These are phyloP conservation scores for Indri indri DNA, from an alignment of 2,113 vertebrate genomes.

Conservation along the genomic window DNA sequence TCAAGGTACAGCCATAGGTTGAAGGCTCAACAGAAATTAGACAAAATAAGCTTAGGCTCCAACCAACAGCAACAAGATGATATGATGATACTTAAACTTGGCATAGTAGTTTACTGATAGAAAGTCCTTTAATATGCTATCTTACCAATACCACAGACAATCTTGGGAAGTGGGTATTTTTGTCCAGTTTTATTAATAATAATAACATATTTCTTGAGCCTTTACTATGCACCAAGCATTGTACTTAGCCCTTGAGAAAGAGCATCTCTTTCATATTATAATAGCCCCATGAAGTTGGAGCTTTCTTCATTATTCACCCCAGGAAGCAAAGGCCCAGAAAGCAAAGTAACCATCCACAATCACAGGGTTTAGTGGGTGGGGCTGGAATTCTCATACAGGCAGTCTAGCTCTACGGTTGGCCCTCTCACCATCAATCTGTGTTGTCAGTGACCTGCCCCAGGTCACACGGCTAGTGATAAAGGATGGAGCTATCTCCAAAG, in stretches of 20 bases:
- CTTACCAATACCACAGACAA: neutral
- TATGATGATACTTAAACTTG: neutral
- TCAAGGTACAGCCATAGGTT: neutral
- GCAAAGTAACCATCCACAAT: neutral
- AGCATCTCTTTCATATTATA: neutral
- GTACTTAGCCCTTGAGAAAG: neutral
- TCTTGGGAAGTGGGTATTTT: neutral
- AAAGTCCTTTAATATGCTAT: neutral
- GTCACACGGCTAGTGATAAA: neutral
- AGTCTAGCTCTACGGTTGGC: neutral
- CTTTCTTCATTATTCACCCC: neutral
- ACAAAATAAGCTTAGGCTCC: neutral
- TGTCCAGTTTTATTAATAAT: neutral
- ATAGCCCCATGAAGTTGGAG: neutral
- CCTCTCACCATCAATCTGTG: neutral
- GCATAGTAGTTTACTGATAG: neutral
- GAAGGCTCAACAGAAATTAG: neutral
- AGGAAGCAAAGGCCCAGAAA: neutral
- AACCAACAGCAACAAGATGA: neutral
- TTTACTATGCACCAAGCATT: neutral
- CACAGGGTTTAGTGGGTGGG: neutral
- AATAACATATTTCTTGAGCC: neutral
- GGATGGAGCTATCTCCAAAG: neutral
- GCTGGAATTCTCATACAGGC: neutral
- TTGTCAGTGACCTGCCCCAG: neutral